Percentiles rank a stretch among this genome's conserved stretches.
These are phyloP conservation scores for Augochlora pura DNA, from an alignment of 1,140 invertebrate genomes.

Conservation along the genomic window DNA sequence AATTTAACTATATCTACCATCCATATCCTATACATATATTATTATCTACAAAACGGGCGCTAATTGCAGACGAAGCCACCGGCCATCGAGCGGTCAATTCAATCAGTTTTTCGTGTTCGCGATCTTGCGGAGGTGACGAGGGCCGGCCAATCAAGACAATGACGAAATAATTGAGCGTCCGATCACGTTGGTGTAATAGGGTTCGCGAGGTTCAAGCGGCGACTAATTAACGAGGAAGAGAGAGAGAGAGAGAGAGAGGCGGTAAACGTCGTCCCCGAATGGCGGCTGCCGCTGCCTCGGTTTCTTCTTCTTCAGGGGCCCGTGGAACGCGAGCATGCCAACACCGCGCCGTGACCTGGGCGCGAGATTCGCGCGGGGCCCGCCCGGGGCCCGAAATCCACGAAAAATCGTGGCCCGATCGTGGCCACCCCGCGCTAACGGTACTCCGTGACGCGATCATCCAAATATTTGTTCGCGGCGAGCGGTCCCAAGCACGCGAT, in stretches of 20 bases:
- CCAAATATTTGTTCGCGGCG: conserved; percentile 66
- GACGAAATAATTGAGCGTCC: conserved; percentile 59
- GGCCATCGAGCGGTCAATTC: too few relatives aligned
- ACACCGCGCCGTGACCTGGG: conserved; percentile 51
- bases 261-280: conserved; percentile 13
- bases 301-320: conserved; percentile 37
- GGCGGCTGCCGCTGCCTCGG: neutral
- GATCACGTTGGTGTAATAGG: conserved; percentile 58
- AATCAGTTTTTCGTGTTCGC: neutral
- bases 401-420: conserved; percentile 60
- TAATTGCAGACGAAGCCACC: too few relatives aligned
- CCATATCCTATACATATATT: too few relatives aligned
- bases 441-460: conserved; percentile 64
- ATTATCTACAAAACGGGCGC: too few relatives aligned
- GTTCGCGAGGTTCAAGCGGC: conserved; percentile 38
- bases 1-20: too few relatives aligned
- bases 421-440: conserved; percentile 57
- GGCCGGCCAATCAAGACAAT: conserved; percentile 28
- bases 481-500: neutral
- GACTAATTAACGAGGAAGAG: conserved; percentile 62
- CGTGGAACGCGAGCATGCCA: conserved; percentile 40
- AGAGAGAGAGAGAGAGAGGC: too few relatives aligned
- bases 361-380: conserved; percentile 56
- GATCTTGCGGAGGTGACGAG: conserved; percentile 14
- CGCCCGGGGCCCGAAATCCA: conserved; percentile 44